A percentile compares a stretch with the other conserved stretches of the same genome.
Conservation (phyloP, 1,140 invertebrate species). For the Drosophila burlai region DNA sequence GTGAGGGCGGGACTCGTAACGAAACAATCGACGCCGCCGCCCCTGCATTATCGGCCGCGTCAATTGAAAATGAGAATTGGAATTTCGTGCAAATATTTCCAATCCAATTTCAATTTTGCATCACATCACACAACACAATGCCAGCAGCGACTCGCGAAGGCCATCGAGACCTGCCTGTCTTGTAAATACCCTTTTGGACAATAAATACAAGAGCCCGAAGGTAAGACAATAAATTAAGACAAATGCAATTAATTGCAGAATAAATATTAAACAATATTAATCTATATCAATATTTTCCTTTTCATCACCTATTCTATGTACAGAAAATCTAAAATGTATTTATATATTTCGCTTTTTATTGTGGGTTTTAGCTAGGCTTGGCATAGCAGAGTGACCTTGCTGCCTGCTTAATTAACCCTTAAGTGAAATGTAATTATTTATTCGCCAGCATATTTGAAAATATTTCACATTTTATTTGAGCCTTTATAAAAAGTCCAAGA, state of each 20-base stretch:
- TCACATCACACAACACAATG: conserved; percentile 31
- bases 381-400: background rate
- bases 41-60: conserved; percentile 40
- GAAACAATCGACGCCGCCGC: conserved; percentile 53
- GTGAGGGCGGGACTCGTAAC: conserved; percentile 25
- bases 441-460: background rate
- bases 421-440: background rate
- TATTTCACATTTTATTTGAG: no score
- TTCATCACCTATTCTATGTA: no score
- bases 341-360: no score
- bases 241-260: background rate
- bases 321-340: no score
- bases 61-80: conserved; percentile 77
- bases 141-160: background rate
- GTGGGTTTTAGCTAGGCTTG: background rate
- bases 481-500: no score
- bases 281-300: no score
- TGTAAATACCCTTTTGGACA: background rate
- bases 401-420: background rate
- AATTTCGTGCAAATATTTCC: conserved; percentile 78
- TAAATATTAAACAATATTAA: no score
- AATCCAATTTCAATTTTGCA: conserved; percentile 80
- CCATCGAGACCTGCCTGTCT: background rate
- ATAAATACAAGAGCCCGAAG: background rate
- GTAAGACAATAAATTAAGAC: background rate